Evolutionary conservation across 2,888 invertebrate genomes (phyloP).

Genomic region (Frankliniella fusca): DNA sequence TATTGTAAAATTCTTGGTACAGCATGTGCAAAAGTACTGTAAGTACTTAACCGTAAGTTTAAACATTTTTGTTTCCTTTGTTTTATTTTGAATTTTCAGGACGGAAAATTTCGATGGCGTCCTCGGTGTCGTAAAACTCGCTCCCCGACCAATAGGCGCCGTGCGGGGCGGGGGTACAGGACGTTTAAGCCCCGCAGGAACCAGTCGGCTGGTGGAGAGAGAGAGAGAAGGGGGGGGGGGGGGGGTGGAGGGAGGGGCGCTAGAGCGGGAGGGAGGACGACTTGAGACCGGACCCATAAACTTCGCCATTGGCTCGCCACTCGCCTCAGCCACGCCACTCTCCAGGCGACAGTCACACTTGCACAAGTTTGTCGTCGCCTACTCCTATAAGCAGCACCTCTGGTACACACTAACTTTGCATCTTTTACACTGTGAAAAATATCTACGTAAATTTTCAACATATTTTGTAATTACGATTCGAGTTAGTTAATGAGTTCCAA

Average conservation of each 20-base stretch:
- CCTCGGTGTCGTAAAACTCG: slow-evolving; percentile 1
- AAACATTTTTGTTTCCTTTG: no score
- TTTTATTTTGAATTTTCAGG: no score
- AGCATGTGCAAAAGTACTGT: no score
- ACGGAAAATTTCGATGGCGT: neutral
- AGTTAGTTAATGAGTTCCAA: no score
- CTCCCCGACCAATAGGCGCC: neutral
- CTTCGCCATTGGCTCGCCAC: slow-evolving; percentile 11
- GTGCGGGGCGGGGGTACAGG: neutral
- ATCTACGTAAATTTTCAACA: no score
- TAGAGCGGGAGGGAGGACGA: neutral
- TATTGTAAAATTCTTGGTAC: no score
- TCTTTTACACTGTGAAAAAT: no score
- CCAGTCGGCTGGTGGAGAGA: neutral
- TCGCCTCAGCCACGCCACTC: neutral
- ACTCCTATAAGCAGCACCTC: no score
- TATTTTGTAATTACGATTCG: no score
- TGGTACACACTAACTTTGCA: no score
- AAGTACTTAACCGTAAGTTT: no score
- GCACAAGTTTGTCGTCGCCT: no score
- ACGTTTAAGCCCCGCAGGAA: neutral
- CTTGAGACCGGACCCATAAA: slow-evolving; percentile 13
- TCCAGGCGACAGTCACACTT: neutral
- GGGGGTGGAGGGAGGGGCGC: neutral
- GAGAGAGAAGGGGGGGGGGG: neutral